Percentiles rank a stretch among this genome's conserved stretches.
Conservation (phyloP, 1,140 invertebrate species). For the Metaphire vulgaris region DNA sequence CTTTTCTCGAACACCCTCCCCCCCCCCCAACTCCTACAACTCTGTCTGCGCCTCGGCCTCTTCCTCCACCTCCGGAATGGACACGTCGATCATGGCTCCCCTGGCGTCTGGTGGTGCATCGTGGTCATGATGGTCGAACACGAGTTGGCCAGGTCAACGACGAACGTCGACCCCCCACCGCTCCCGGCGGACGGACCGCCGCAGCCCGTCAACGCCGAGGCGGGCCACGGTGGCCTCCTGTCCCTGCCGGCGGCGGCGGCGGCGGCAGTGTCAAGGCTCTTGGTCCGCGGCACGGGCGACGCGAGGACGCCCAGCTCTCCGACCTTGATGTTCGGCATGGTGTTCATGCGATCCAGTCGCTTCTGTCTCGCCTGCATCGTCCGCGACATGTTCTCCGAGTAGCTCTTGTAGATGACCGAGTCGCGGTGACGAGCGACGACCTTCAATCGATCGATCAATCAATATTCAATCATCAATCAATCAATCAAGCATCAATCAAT, state of each 20-base stretch:
- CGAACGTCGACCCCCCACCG: background rate
- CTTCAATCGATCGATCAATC: no score
- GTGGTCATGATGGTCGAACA: conserved; percentile 10
- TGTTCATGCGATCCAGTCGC: conserved; percentile 41
- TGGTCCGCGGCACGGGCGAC: background rate
- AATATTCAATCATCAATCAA: no score
- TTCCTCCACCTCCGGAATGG: conserved; percentile 21
- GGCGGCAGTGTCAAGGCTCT: background rate
- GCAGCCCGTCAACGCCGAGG: no score
- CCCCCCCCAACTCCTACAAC: no score
- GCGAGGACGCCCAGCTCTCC: background rate
- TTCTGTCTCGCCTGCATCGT: conserved; percentile 46
- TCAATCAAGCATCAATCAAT: no score
- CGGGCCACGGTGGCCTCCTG: no score
- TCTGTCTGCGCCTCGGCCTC: background rate
- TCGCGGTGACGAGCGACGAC: conserved; percentile 43
- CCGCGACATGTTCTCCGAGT: conserved; percentile 41
- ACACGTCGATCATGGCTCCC: no score
- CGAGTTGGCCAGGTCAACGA: conserved; percentile 3
- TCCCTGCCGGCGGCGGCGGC: no score
- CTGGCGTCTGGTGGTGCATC: background rate
- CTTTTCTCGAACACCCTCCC: no score
- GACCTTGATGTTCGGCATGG: conserved; percentile 36
- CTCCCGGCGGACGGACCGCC: no score
- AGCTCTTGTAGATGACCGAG: conserved; percentile 47